These are phyloP conservation scores for Psylliodes chrysocephalus DNA, from an alignment of 2,888 invertebrate genomes.

Conservation along the genomic window DNA sequence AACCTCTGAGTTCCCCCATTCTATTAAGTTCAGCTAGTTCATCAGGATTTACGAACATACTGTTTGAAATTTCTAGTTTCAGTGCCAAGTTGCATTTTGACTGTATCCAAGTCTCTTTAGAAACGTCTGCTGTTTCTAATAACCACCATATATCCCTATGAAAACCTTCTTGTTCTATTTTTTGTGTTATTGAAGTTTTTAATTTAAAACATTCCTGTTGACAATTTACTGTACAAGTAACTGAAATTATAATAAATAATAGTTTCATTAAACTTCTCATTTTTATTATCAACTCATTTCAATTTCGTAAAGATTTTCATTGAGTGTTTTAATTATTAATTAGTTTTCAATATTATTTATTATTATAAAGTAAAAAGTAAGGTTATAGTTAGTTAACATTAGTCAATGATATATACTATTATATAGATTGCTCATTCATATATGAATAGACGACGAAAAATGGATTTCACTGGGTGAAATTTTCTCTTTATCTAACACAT, in stretches of 20 bases:
- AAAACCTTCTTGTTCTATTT: constrained; percentile 64
- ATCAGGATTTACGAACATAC: constrained; percentile 64
- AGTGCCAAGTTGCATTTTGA: constrained; percentile 58
- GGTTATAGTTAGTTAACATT: too few relatives aligned
- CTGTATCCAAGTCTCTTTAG: constrained; percentile 45
- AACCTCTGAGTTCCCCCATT: constrained; percentile 46
- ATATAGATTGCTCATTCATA: too few relatives aligned
- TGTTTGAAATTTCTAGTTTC: constrained; percentile 58
- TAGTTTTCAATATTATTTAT: too few relatives aligned
- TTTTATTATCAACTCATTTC: not conserved
- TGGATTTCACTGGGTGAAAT: too few relatives aligned
- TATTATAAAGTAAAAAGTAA: too few relatives aligned
- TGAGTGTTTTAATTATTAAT: constrained; percentile 3
- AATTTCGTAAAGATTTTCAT: constrained; percentile 15
- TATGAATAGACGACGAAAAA: too few relatives aligned
- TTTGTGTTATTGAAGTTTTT: constrained; percentile 60
- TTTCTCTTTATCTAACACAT: too few relatives aligned
- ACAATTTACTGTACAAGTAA: constrained; percentile 1
- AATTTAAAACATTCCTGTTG: constrained; percentile 53
- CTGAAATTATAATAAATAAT: not conserved
- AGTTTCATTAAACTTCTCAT: not conserved
- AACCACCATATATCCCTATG: constrained; percentile 64
- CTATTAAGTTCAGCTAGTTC: constrained; percentile 62
- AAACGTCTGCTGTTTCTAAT: constrained; percentile 59
- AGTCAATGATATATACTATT: too few relatives aligned